Base-by-base conservation (phyloP, 2,797 vertebrate genomes). In the Phylloscopus collybita region DNA sequence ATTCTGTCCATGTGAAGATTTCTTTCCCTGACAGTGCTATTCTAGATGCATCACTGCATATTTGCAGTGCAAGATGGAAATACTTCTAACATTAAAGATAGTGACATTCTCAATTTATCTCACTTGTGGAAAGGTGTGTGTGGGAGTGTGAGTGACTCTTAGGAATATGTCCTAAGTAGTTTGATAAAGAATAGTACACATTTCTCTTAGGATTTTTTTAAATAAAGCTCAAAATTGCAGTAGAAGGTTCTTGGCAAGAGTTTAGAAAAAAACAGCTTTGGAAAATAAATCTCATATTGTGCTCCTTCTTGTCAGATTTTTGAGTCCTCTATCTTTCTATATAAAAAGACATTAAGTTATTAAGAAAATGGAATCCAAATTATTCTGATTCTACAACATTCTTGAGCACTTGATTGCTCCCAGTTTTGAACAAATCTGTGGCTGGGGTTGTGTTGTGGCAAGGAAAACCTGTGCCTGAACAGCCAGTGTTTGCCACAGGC, bases 21-120 rank as follows among this genome's bases (percentile, higher is more conserved):
- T 79, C 86, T 93, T 73, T 49, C 76, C 67, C 60, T 65, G 60
- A 80, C 67, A 84, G 90, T 67, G 90, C 76, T 95, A 95, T 95
- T 96, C 90, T 87, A 88, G 90, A 88, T 81, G 71, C 92, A 96
- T 95, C 89, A 81, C 91, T 93, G 84, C 75, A 56, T 92, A 94
- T 93, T 94, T 96, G 73, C 82, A 91, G 82, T 84, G 62, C 82
- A 91, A 96, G 87, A 93, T 95, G 70, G 88, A 96, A 95, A 80
- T 94, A 86, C 72, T 95, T 90, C 80, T 90, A 94, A 66, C 96
- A 93, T 95, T 90, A 95, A 93, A 93, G 86, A 92, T 67, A 96
- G 86, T 70, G 96, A 82, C 88, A 93, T 87, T 87, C 93, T 92
- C 95, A 91, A 96, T 96, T 96, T 97, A 94, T 89, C 93, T 95